A percentile compares a stretch with the other conserved stretches of the same genome.
Conservation (phyloP, 92 coral and sea anemone species). For the Diadumene lineata region DNA sequence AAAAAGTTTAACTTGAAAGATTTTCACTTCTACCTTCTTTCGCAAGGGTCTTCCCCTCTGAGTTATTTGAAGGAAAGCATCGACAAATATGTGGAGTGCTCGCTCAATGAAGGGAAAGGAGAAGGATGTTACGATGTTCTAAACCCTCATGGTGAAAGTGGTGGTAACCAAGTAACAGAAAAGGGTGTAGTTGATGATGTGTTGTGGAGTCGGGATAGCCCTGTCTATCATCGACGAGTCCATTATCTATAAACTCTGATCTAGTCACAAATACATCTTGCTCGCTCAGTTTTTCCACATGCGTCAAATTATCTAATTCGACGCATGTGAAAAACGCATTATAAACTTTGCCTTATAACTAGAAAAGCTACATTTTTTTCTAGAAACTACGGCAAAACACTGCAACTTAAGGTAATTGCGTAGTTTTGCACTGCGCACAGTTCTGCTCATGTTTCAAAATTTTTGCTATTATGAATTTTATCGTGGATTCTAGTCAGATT, state of each 20-base stretch:
- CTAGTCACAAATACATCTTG: background rate
- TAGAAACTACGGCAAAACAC: too few species aligned
- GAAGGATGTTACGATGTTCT: slow-evolving; percentile 72
- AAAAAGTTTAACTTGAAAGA: slow-evolving; percentile 67
- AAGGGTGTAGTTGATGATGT: slow-evolving; percentile 42
- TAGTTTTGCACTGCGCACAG: too few species aligned
- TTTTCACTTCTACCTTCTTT: slow-evolving; percentile 75
- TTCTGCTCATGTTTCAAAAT: too few species aligned
- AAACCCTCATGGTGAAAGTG: slow-evolving; percentile 42
- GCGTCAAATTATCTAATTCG: too few species aligned
- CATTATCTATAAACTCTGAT: background rate
- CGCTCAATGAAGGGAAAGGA: slow-evolving; percentile 45
- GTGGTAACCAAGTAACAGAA: slow-evolving; percentile 15
- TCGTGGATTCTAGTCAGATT: too few species aligned
- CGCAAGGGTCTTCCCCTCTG: slow-evolving; percentile 93
- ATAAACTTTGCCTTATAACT: too few species aligned
- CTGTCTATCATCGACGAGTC: background rate
- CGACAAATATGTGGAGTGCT: slow-evolving; percentile 68
- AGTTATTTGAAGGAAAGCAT: slow-evolving; percentile 67
- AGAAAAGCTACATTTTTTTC: too few species aligned
- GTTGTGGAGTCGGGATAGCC: background rate
- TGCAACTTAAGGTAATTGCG: too few species aligned
- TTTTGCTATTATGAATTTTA: too few species aligned
- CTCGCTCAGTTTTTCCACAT: too few species aligned
- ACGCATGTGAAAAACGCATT: too few species aligned